phyloP scores from a whole-genome alignment of 2,797 vertebrate species.

The Etheostoma nigrum region DNA sequence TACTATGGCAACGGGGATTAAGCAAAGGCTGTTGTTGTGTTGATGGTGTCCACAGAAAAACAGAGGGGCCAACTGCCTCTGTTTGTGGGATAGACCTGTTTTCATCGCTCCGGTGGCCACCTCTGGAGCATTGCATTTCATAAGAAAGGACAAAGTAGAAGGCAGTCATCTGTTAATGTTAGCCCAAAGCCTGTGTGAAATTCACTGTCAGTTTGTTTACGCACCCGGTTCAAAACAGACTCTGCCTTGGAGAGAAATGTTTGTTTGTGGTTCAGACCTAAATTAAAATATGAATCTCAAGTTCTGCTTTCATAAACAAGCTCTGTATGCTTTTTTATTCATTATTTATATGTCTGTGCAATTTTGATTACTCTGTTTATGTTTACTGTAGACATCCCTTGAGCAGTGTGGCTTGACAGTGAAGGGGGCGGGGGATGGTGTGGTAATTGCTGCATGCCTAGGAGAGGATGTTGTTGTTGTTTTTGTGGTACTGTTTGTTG shows the following conservation, averaged over 20 bases:
- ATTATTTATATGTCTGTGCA: constrained; percentile 86
- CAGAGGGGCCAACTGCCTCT: constrained; percentile 80
- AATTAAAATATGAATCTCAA: constrained; percentile 89
- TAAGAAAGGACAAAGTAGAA: constrained; percentile 86
- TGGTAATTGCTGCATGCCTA: constrained; percentile 76
- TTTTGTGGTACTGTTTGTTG: constrained; percentile 66
- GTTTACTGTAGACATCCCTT: constrained; percentile 86
- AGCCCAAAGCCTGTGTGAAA: constrained; percentile 89
- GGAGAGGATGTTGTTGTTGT: constrained; percentile 79
- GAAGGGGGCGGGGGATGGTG: constrained; percentile 57
- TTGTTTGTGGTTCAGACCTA: constrained; percentile 89
- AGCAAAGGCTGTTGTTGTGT: constrained; percentile 90
- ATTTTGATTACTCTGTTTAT: constrained; percentile 88
- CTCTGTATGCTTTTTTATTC: constrained; percentile 82
- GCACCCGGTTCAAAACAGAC: constrained; percentile 86
- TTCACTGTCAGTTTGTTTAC: constrained; percentile 90
- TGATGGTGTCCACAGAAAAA: constrained; percentile 90
- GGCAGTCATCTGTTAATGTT: constrained; percentile 90
- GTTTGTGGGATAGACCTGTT: constrained; percentile 77
- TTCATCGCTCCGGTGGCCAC: constrained; percentile 74
- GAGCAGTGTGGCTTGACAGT: constrained; percentile 76
- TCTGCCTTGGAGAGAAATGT: constrained; percentile 89
- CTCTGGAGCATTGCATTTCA: constrained; percentile 80
- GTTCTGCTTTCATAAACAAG: constrained; percentile 86
- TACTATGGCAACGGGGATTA: constrained; percentile 94